These are phyloP conservation scores for Amphilophus citrinellus DNA, from an alignment of 2,113 vertebrate species.

Conservation along the genomic window DNA sequence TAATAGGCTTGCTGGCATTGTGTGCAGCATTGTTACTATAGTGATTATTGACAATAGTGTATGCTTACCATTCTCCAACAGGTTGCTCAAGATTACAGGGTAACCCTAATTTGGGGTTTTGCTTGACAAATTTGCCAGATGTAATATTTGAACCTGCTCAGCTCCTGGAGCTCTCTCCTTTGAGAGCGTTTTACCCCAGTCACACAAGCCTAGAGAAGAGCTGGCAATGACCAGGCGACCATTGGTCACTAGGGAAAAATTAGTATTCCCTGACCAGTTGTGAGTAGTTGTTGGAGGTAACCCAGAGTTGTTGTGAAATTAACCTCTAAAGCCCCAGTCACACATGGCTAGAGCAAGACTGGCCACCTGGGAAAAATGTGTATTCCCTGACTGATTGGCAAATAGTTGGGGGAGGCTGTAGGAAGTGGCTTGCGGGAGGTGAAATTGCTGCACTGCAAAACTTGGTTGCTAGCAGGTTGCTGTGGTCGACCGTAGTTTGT, in stretches of 20 bases:
- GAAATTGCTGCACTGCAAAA: neutral
- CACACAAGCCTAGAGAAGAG: no score
- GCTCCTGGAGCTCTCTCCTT: no score
- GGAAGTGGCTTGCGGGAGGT: neutral
- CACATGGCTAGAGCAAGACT: neutral
- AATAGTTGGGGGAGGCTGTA: neutral
- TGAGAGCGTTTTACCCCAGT: no score
- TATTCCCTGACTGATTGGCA: neutral
- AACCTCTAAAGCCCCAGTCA: neutral
- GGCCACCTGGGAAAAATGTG: neutral
- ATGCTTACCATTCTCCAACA: constrained; percentile 19
- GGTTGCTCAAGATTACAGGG: constrained; percentile 36
- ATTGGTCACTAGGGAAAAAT: no score
- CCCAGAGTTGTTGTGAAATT: neutral
- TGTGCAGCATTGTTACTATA: constrained; percentile 56
- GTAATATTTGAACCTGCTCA: no score
- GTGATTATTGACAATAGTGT: constrained; percentile 42
- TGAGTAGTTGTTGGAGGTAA: no score
- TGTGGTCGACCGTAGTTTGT: neutral
- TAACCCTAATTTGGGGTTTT: neutral
- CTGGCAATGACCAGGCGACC: no score
- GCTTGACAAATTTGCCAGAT: neutral
- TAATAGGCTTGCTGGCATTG: constrained; percentile 34
- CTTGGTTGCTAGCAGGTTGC: neutral
- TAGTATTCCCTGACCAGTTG: no score